These are phyloP conservation scores for Myotis davidii DNA, from an alignment of 2,113 vertebrate species.

Conservation along the genomic window DNA sequence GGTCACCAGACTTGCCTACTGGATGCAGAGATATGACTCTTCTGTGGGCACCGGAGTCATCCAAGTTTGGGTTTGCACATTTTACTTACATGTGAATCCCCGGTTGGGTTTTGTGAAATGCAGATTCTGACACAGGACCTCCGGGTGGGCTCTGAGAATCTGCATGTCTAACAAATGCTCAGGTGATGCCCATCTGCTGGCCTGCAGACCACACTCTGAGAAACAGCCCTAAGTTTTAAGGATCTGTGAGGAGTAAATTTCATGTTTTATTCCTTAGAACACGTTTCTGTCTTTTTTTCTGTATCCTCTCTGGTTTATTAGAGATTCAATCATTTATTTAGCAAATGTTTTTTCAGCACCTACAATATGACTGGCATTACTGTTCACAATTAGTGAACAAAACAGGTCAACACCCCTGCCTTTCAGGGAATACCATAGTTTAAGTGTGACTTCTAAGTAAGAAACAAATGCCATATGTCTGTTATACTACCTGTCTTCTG, in stretches of 20 bases:
- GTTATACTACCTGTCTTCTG: background rate
- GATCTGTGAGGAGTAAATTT: background rate
- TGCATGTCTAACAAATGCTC: background rate
- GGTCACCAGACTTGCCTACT: background rate
- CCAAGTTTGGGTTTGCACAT: background rate
- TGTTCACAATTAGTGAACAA: background rate
- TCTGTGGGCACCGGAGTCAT: too few species aligned
- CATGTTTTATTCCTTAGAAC: background rate
- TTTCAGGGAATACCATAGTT: background rate
- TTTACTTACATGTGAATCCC: background rate
- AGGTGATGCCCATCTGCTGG: background rate
- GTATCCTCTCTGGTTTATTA: background rate
- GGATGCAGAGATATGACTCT: background rate
- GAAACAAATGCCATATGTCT: background rate
- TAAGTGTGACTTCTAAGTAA: background rate
- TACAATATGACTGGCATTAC: background rate
- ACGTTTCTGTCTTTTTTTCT: background rate
- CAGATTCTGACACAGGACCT: background rate
- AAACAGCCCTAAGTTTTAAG: background rate
- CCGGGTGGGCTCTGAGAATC: background rate
- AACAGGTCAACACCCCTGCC: background rate
- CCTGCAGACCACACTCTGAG: background rate
- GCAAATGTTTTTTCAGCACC: background rate
- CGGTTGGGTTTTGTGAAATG: background rate
- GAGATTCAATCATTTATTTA: background rate